Base-by-base conservation (phyloP, 1,140 invertebrate genomes). In the Drosophila burlai region DNA sequence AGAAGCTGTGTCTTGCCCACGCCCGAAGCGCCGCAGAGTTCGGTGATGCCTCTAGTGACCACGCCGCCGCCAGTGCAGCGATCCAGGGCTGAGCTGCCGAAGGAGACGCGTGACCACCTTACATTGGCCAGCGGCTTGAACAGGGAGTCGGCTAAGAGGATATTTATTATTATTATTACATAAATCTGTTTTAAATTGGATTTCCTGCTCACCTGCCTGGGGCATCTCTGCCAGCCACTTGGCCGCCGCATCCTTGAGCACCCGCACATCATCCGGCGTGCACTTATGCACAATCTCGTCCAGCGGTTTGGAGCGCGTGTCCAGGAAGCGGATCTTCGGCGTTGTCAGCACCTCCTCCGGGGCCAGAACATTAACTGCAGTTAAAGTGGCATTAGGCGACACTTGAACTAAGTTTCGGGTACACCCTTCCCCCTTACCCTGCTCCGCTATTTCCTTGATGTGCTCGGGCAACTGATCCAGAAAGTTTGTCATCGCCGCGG, bases 1-100 rank as follows among this genome's bases (percentile, higher is more conserved):
- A 96, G 96, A 16, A 98, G 83, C 93, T 98, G 97, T 2, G 97
- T 97, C 94, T 98, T 98, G 18, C 97, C 97, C 80, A 94, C 94
- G 10, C 96, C 96, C 93, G 97, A 96, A 92, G 96, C 95, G 15
- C 97, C 97, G 93, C 95, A 95, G 84, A 98, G 95, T 94, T 98
- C 97, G 52, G 96, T 97, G 16, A 98, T 95, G 24, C 96, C 96
- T 64, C 95, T 94, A 65, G 93, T 94, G 31, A 95, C 93, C 57
- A 98, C 94, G n/a, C 97, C 97, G 38, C 97, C 97, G 81, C 93
- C 87, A 31, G 96, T 93, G 65, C 95, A 89, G 29, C 83, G 76
- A 93, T 97, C 95, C 57, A 97, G 91, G 31, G 90, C 82, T 18
- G 62, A 24, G 87, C 96, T 96, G n/a, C 96, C 95, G 72, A 94